A percentile compares a stretch with the other conserved stretches of the same genome.
Conservation (phyloP, 2,888 invertebrate genomes). For the Meghimatium bilineatum region DNA sequence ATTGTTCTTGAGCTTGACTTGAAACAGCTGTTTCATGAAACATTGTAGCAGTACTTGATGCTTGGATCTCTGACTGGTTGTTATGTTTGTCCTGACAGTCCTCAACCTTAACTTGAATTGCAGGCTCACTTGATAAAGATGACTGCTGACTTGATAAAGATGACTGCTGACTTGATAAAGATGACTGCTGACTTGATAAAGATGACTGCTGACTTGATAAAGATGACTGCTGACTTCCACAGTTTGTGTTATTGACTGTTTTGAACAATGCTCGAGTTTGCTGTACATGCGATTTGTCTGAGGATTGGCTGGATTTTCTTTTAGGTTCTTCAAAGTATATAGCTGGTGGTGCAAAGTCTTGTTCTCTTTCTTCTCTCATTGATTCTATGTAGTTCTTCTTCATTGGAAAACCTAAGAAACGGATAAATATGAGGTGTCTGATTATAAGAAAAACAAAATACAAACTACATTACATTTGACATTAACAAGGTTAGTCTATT, state of each 20-base stretch:
- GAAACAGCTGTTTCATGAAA: not conserved
- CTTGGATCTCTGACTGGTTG: not conserved
- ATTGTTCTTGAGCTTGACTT: not conserved
- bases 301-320: not conserved
- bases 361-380: constrained; percentile 62
- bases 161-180: too few species aligned
- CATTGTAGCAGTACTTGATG: not conserved
- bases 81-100: too few species aligned
- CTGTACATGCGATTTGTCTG: not conserved
- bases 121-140: not conserved
- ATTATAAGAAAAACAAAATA: not conserved
- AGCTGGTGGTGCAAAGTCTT: constrained; percentile 70
- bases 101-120: too few species aligned
- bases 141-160: constrained; percentile 2
- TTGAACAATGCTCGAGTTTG: constrained; percentile 10
- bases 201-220: not conserved
- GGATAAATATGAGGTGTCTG: not conserved
- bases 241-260: constrained; percentile 7
- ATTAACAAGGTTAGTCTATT: too few species aligned
- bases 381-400: constrained; percentile 58
- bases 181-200: too few species aligned
- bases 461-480: too few species aligned
- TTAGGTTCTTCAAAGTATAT: constrained; percentile 56
- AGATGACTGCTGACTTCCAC: not conserved
- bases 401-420: not conserved